phyloP scores from a whole-genome alignment of 2,888 invertebrate species.

The Panopea generosa region DNA sequence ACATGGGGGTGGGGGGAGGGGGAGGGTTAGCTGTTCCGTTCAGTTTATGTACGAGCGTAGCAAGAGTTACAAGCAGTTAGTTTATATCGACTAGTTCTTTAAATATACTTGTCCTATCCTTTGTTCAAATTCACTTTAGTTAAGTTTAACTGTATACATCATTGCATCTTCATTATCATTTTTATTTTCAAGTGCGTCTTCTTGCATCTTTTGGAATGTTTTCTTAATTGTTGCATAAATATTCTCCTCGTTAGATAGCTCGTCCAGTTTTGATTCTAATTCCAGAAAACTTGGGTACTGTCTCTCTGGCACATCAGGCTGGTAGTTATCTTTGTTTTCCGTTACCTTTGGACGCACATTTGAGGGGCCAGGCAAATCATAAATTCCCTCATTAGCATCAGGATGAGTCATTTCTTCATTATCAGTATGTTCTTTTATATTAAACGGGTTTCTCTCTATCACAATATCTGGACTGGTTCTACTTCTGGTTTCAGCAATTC shows the following conservation, averaged over 20 bases:
- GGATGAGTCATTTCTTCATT: slow-evolving; percentile 8
- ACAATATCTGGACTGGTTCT: neutral
- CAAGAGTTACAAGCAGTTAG: no score
- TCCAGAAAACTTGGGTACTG: slow-evolving; percentile 34
- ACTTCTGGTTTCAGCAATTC: neutral
- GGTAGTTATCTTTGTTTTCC: no score
- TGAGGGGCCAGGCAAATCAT: slow-evolving; percentile 13
- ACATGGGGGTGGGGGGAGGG: no score
- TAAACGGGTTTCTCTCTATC: neutral
- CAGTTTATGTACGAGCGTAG: no score
- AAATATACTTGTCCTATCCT: no score
- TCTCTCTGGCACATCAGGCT: neutral
- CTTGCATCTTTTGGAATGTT: slow-evolving; percentile 48
- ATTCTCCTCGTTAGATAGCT: slow-evolving; percentile 49
- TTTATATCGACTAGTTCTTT: no score
- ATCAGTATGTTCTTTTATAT: neutral
- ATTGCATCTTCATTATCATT: neutral
- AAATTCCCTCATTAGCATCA: slow-evolving; percentile 15
- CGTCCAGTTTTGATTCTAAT: slow-evolving; percentile 27
- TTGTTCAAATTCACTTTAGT: no score
- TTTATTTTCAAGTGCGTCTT: slow-evolving; percentile 22
- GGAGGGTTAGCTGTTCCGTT: no score
- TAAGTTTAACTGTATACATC: neutral
- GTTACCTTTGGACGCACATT: neutral
- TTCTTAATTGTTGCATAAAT: slow-evolving; percentile 61